These are phyloP conservation scores for Stenoptilia bipunctidactyla DNA, from an alignment of 2,888 invertebrate genomes.

Conservation along the genomic window DNA sequence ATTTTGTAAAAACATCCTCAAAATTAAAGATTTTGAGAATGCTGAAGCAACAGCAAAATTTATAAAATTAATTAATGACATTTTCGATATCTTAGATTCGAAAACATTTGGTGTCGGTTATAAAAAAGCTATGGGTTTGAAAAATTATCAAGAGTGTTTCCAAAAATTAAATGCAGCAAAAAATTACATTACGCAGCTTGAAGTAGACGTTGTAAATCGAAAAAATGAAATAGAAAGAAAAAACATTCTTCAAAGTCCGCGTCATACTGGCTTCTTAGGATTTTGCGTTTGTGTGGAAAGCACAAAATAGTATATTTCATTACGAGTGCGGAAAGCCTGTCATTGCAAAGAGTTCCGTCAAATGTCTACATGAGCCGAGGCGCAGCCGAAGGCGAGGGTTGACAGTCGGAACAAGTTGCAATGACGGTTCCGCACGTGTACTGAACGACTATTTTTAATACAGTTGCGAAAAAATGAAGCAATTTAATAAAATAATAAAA, in stretches of 20 bases:
- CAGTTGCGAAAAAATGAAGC: too few relatives aligned
- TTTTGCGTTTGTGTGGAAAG: conserved; percentile 4
- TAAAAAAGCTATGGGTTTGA: not conserved
- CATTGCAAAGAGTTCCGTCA: too few relatives aligned
- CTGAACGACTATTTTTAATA: too few relatives aligned
- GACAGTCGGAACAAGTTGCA: too few relatives aligned
- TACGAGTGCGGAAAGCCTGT: too few relatives aligned
- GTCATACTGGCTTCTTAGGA: not conserved
- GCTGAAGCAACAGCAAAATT: not conserved
- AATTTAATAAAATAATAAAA: too few relatives aligned
- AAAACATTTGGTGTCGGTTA: not conserved
- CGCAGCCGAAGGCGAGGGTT: too few relatives aligned
- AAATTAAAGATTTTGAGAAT: not conserved
- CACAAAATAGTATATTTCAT: conserved; percentile 4
- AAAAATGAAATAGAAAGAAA: not conserved
- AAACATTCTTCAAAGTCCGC: not conserved
- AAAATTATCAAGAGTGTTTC: not conserved
- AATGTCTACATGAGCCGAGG: too few relatives aligned
- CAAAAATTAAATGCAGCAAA: not conserved
- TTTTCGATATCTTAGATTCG: conserved; percentile 5
- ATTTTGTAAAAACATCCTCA: too few relatives aligned
- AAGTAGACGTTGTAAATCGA: not conserved
- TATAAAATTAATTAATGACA: conserved; percentile 1
- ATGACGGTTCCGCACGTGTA: too few relatives aligned
- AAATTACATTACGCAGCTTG: not conserved